Base-by-base conservation (phyloP, 2,888 invertebrate species). In the Cephus sareptanus region DNA sequence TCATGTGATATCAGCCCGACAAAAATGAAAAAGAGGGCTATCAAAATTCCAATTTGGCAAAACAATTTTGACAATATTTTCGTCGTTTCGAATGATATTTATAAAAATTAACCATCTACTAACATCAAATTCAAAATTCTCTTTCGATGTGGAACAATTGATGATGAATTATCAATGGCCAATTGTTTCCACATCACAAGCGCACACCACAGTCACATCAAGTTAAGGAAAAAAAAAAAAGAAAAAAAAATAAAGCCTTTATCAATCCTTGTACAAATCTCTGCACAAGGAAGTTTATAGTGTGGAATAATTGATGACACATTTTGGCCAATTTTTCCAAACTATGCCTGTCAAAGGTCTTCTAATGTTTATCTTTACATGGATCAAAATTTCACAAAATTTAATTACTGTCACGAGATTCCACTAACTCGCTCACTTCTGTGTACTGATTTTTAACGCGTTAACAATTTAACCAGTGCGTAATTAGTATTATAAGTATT, bases 271-370 rank as follows among this genome's bases (percentile, higher is more conserved):
- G 73, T 73, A 56, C 74, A 69, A 75, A 76, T 69, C 71, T 56
- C 13, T 69, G 71, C 34, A 70, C 75, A 30, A 34, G 37, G 71
- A 69, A 40, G 77, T 74, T 68, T 70, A 69, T 34, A 56, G 71
- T 80, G 73, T 79, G 75, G 77, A 83, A 80, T 74, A 69, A 77
- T 82, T 77, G 80, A 81, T 73, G 73, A 80, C 71, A 75, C n/a
- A n/a, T 75, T 73, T 80, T 76, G 75, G 79, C 80, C 79, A 81
- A 79, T 79, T 34, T 79, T 79, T 81, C 73, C 73, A 70, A 75
- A 79, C 77, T 31, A 34, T 75, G 13, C 6, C 35, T 76, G 35
- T 56, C 3, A 56, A 73, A 77, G 68, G 37, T 30, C 4, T 69
- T 69, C 56, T 23, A 23, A 23, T 15, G 12, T 23, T 69, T 76